Base-by-base conservation (phyloP, 2,888 invertebrate species). In the Periphyllus acericola region DNA sequence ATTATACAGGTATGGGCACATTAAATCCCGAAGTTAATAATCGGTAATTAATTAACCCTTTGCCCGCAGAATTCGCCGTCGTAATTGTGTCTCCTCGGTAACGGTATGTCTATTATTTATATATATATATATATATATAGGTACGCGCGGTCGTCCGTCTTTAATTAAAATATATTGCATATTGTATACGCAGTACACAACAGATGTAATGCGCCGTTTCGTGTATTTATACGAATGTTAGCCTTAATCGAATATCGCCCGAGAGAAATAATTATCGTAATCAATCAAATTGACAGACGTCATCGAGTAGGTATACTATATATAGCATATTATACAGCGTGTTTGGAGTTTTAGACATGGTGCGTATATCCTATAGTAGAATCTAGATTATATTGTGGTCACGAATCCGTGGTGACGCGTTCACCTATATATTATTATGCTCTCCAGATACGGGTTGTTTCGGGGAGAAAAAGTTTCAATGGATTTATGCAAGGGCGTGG, bases 191-290 rank as follows among this genome's bases (percentile, higher is more conserved):
- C 9, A 55, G 3, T 6, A 4, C 9, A 11, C 14, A 17, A 8
- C 60, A 60, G 21, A 25, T 25, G 60, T 60, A 60, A 25, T 60
- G 25, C 8, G 60, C 52, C n/a, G n/a, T n/a, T n/a, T 6, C 25
- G 60, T 5, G 60, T 60, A 8, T 25, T 60, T 25, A 25, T 9
- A 19, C 55, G 60, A 60, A 60, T 60, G 60, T 60, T 60, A 60
- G 25, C 25, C 60, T 60, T 60, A 25, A 60, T 60, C 60, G 60
- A 60, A 60, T 25, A 76, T 8, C 29, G 29, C 40, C 3, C 9
- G 3, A 17, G n/a, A 76, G 46, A 46, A 46, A 76, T 76, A 76
- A 76, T 76, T 29, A 46, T 29, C 46, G 76, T 76, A 52, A 76
- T 76, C 76, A 76, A 52, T 76, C 76, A 76, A 46, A 29, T 40